Evolutionary conservation across 1,140 invertebrate species (phyloP), one percentile per base, ranked within the genome.

Genomic region (Heliothis subflexa): DNA sequence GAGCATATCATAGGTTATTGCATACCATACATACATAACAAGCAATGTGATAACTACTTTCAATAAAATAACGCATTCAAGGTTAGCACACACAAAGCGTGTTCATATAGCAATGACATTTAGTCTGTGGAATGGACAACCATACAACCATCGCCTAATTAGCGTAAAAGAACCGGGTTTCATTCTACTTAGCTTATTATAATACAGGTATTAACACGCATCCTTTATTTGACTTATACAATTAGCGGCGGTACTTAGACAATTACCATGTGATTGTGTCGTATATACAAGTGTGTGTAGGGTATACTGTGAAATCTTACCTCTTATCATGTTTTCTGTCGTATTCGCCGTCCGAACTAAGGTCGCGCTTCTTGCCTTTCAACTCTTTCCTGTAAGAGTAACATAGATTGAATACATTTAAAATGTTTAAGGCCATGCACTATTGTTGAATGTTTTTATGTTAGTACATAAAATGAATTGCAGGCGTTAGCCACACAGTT

Each of bases 251-350:
- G 66, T 13, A 68, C 3, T 52, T 52, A 68, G 40, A 68, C 47
- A 1, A 25, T 12, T 57, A 59, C 28, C 21, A 59, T 18, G 61
- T n/a, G 5, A 10, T 52, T 10, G 11, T 68, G 18, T 62, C 21
- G 28, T 57, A 57, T 9, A 5, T 64, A 45, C 28, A 52, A 25
- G 40, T 59, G 68, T 70, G 75, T 71, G 25, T 52, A 40, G 4
- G 71, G 12, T 76, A 73, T 9, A 50, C n/a, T 54, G 21, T 77
- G 25, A 54, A 9, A 55, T 52, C 52, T 82, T 84, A 96, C 95
- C 94, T 95, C 80, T 96, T 96, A 64, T 95, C 95, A 74, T 95
- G 94, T 90, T 96, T 96, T 84, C 95, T 95, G 49, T 96, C 95
- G 88, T 95, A 96, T 83, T 96, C 95, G 11, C 95, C 95, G 77